Base-by-base conservation (phyloP, 2,888 invertebrate genomes). In the Linnaemya vulpina region DNA sequence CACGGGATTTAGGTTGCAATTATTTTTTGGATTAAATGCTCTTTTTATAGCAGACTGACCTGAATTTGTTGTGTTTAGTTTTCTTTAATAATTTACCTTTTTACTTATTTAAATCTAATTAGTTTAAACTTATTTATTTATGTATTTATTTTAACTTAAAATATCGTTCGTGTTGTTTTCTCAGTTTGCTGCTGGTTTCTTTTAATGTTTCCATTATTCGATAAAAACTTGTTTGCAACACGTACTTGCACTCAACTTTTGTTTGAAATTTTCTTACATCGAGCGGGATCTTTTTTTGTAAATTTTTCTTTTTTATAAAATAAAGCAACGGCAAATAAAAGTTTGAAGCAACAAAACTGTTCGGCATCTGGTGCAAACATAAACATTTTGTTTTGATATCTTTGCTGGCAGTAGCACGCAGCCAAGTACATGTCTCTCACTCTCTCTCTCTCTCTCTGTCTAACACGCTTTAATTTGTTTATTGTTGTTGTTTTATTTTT, bases 161-260 rank as follows among this genome's bases (percentile, higher is more conserved):
- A 22, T 25, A 22, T 9, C 1, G 4, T 30, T 17, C 4, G 38
- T 60, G 38, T 17, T 60, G 17, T 3, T 60, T 38, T 60, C 35
- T n/a, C 38, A 10, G 22, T 40, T 20, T 17, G 3, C n/a, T 17
- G 35, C 58, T 60, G n/a, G 35, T 35, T 60, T 15, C 25, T 17
- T 49, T 49, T 30, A 30, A 30, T 5, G 46, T 17, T n/a, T 1
- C 20, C 3, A 20, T 15, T 55, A 8, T 30, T 1, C 15, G 3
- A 15, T 1, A 5, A 20, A 17, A 20, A 62, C 20, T 20, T 62
- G 20, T 62, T 62, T 40, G 40, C 43, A 40, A 43, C 63, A 63
- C 43, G 63, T 63, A 43, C 22, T 63, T 22, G 63, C 15, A 63
- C 9, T 22, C 20, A 43, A 63, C 63, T 63, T n/a, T 63, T 60